Percentiles rank a stretch among this genome's conserved stretches.
phyloP scores from a whole-genome alignment of 2,113 vertebrate species.

The Meleagris gallopavo region DNA sequence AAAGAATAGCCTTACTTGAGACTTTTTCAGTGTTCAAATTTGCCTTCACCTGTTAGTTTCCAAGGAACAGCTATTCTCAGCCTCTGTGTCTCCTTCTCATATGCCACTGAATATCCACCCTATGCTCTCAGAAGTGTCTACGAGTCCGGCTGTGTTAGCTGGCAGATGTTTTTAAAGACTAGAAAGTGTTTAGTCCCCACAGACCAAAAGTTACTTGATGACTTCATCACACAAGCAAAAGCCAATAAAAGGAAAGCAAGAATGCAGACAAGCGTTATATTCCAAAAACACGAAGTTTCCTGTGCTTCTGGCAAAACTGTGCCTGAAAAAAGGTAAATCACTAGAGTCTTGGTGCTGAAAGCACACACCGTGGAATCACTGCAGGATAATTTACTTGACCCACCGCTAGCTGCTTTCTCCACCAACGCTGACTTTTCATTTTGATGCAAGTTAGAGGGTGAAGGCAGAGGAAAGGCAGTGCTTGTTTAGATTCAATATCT shows the following conservation, averaged over 20 bases:
- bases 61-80: constrained; percentile 59
- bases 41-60: constrained; percentile 54
- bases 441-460: not conserved
- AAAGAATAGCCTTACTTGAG: constrained; percentile 62
- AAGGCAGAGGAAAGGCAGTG: constrained; percentile 38
- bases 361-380: not conserved
- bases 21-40: constrained; percentile 53
- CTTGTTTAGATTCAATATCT: not conserved
- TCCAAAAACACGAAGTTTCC: constrained; percentile 64
- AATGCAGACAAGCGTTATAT: constrained; percentile 48
- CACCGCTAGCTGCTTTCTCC: not conserved
- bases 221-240: constrained; percentile 61
- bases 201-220: constrained; percentile 52
- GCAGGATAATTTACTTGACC: not conserved
- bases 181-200: constrained; percentile 60
- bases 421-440: not conserved
- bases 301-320: constrained; percentile 58
- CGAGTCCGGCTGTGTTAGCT: constrained; percentile 34
- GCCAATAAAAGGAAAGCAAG: constrained; percentile 54
- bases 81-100: constrained; percentile 22
- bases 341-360: constrained; percentile 23
- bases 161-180: constrained; percentile 60
- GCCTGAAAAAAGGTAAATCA: constrained; percentile 55
- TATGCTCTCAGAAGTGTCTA: constrained; percentile 48
- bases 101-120: constrained; percentile 50